Evolutionary conservation across 2,888 invertebrate species (phyloP).

Genomic region (Lottia gigantea): DNA sequence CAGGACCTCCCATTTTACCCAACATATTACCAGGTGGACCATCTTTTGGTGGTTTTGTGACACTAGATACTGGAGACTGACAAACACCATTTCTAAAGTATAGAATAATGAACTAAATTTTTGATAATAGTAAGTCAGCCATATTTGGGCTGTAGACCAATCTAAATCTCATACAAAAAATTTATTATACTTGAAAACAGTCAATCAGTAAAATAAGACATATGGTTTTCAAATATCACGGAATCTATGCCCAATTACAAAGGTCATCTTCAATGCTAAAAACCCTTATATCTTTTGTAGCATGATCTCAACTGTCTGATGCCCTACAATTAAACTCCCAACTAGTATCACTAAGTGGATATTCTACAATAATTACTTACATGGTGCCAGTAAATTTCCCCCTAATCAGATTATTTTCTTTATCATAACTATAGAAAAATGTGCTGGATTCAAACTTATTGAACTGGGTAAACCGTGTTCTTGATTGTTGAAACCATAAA

Average conservation of each 20-base stretch:
- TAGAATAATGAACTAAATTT: not conserved
- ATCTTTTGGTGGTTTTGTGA: not conserved
- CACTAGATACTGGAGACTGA: not conserved
- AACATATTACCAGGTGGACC: not conserved
- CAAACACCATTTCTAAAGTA: not conserved
- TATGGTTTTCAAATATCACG: too few relatives aligned
- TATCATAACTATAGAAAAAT: not conserved
- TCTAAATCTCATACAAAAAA: too few relatives aligned
- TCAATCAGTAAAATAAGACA: too few relatives aligned
- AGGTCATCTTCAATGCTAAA: too few relatives aligned
- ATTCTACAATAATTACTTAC: not conserved
- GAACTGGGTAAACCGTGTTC: not conserved
- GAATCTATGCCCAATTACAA: too few relatives aligned
- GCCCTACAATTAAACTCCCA: not conserved
- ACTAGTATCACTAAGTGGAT: not conserved
- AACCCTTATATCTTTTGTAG: too few relatives aligned
- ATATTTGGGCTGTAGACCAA: too few relatives aligned
- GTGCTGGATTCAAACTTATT: not conserved
- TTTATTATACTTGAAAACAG: too few relatives aligned
- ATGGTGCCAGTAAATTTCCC: not conserved
- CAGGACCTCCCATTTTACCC: not conserved
- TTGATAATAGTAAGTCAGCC: too few relatives aligned
- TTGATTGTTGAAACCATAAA: conserved; percentile 2
- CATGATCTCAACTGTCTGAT: not conserved
- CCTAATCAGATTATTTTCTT: not conserved